Conservation (phyloP, 2,113 vertebrate species). For the Dipodomys ordii region DNA sequence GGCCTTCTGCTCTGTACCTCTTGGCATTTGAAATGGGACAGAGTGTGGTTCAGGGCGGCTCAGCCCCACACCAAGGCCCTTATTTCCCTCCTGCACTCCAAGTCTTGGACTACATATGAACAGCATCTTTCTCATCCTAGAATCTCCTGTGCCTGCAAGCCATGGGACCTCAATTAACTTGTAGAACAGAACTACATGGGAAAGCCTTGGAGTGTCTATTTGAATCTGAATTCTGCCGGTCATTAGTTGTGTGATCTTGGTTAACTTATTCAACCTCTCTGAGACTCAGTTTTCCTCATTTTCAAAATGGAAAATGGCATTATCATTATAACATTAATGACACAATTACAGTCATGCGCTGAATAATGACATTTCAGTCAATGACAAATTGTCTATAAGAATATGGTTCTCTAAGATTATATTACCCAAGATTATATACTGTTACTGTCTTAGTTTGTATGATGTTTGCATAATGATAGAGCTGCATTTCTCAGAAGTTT, state of each 20-base stretch:
- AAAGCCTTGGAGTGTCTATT: conserved; percentile 16
- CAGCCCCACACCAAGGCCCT: background rate
- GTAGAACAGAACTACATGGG: background rate
- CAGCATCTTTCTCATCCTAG: background rate
- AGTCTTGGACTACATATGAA: background rate
- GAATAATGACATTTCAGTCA: background rate
- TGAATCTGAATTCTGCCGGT: conserved; percentile 5
- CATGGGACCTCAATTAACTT: background rate
- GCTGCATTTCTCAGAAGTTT: background rate
- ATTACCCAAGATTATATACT: background rate
- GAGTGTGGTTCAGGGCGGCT: background rate
- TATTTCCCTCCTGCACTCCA: background rate
- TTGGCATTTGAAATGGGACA: background rate
- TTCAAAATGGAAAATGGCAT: conserved; percentile 14
- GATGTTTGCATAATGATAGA: background rate
- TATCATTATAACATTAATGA: conserved; percentile 2
- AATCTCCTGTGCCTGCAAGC: background rate
- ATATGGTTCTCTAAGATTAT: background rate
- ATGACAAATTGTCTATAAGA: background rate
- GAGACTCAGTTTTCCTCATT: conserved; percentile 6
- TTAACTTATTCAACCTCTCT: conserved; percentile 34
- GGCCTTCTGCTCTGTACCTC: background rate
- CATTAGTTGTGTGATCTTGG: conserved; percentile 23
- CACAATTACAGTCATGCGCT: background rate
- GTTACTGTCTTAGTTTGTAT: background rate